phyloP scores from a whole-genome alignment of 2,797 vertebrate genomes.

The Melanotaenia maccullochi region DNA sequence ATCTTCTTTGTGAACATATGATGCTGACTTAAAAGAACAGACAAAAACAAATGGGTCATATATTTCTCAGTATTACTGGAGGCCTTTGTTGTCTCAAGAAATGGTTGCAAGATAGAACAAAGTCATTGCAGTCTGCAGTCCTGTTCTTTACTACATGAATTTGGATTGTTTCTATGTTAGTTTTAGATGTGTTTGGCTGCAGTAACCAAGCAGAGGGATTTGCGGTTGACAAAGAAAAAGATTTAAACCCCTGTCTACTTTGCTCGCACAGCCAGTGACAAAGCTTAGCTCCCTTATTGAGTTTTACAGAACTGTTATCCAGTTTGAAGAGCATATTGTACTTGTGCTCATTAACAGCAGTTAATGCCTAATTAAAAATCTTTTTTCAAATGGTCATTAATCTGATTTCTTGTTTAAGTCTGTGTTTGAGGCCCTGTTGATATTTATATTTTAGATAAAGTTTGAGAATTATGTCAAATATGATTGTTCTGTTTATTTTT shows the following conservation, averaged over 20 bases:
- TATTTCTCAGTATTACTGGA: not conserved
- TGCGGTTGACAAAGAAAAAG: constrained; percentile 39
- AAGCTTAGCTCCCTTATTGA: constrained; percentile 32
- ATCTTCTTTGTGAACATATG: not conserved
- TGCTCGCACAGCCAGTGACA: constrained; percentile 39
- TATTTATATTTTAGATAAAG: constrained; percentile 27
- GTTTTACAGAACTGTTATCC: constrained; percentile 9
- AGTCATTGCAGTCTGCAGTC: not conserved
- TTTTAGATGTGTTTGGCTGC: constrained; percentile 21
- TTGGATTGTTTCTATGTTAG: constrained; percentile 21
- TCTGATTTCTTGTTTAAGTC: constrained; percentile 5
- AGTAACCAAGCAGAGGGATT: constrained; percentile 59
- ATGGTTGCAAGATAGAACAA: not conserved
- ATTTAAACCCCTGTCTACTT: constrained; percentile 40
- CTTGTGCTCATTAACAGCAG: not conserved
- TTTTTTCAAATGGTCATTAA: not conserved
- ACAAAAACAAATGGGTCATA: not conserved
- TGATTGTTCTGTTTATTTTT: not conserved
- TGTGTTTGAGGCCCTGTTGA: constrained; percentile 22
- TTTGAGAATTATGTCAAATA: constrained; percentile 10
- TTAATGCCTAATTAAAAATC: not conserved
- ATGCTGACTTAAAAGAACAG: not conserved
- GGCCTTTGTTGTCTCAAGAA: not conserved
- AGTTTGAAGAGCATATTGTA: not conserved
- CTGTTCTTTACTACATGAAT: not conserved